Evolutionary conservation across 1,140 invertebrate species (phyloP), one percentile per base, ranked within the genome.

Genomic region (Drosophila fuyamai): DNA sequence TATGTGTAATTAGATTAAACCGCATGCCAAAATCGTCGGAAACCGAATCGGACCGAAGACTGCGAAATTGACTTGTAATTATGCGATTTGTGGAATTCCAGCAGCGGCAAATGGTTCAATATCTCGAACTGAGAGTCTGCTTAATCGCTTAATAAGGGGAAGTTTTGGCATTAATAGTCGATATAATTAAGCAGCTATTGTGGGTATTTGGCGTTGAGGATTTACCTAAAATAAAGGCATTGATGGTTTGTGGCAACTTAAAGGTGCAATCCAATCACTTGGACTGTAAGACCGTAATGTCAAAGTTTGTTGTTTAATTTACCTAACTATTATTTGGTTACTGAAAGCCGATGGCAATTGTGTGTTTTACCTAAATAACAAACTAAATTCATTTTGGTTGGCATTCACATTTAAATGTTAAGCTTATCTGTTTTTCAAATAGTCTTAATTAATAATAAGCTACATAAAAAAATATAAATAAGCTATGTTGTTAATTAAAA

Each of bases 1-100:
- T 89, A 89, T 89, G 84, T 90, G 84, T 89, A 89, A 89, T 89
- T 89, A 89, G 85, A 84, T 89, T 90, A 89, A 85, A 83, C 83
- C 71, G 84, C 83, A 88, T 88, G 72, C 83, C 83, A 79, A 88
- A 83, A 82, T 67, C 77, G 70, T 57, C 79, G 40, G 61, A 74
- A 76, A 76, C 67, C 62, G 83, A 73, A 89, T 67, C 80, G 62
- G 71, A 70, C 29, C 65, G 54, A 79, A 73, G 72, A 73, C 73
- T 80, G 61, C 79, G 71, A 86, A 86, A 86, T 86, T 88, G 76
- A 86, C 76, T 80, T 83, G 84, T 83, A 86, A 86, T 86, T 88
- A 83, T 68, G 73, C 80, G 83, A 82, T 76, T 76, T 58, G 59
- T 54, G 63, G 72, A 62, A 86, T 86, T 81, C 72, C 29, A 51